These are phyloP conservation scores for Thalassoma bifasciatum DNA, from an alignment of 2,113 vertebrate species.

Conservation along the genomic window DNA sequence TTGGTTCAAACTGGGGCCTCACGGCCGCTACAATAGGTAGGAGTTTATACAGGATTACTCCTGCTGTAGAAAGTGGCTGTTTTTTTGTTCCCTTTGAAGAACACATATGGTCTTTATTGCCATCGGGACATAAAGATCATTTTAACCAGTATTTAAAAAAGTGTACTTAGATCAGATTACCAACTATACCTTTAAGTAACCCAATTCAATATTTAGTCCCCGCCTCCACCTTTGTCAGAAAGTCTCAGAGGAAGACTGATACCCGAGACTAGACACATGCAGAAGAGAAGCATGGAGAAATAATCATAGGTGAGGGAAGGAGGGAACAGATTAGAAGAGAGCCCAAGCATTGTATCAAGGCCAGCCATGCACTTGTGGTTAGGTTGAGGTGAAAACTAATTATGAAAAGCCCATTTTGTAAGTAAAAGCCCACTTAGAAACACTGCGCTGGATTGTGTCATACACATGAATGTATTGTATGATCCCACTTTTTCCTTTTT, in stretches of 20 bases:
- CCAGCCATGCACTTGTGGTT: constrained; percentile 48
- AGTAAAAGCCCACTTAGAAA: background rate
- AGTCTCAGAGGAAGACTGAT: constrained; percentile 34
- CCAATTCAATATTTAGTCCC: constrained; percentile 63
- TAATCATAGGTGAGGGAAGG: constrained; percentile 42
- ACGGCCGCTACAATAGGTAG: too few relatives aligned
- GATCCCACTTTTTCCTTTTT: background rate
- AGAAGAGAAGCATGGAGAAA: constrained; percentile 59
- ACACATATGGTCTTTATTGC: too few relatives aligned
- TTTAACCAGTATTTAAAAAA: too few relatives aligned
- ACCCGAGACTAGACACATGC: constrained; percentile 47
- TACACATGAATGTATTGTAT: background rate
- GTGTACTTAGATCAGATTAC: too few relatives aligned
- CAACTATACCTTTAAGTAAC: too few relatives aligned
- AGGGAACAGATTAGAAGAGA: constrained; percentile 53
- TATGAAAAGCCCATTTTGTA: constrained; percentile 25
- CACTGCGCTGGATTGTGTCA: constrained; percentile 20
- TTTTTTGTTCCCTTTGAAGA: too few relatives aligned
- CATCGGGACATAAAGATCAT: too few relatives aligned
- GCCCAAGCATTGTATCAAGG: constrained; percentile 38
- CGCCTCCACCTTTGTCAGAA: constrained; percentile 33
- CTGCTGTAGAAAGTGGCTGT: too few relatives aligned
- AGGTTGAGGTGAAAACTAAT: constrained; percentile 55
- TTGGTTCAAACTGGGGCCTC: too few relatives aligned
- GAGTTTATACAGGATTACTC: too few relatives aligned